These are phyloP conservation scores for Acanthosepion lycidas DNA, from an alignment of 2,888 invertebrate species.

Conservation along the genomic window DNA sequence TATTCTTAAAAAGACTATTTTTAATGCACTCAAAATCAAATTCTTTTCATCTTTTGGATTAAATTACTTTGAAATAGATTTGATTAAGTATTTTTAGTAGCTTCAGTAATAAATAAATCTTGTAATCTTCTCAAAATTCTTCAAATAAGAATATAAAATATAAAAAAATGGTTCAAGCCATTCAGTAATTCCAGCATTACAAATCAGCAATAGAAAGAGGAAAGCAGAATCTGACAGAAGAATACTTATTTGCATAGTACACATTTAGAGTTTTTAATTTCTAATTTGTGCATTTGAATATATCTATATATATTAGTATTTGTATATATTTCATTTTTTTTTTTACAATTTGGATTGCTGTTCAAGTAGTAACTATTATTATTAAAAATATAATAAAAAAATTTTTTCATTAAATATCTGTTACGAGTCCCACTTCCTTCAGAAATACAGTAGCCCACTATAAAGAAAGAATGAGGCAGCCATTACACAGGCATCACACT, in stretches of 20 bases:
- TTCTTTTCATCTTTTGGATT: not conserved
- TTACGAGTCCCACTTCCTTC: not conserved
- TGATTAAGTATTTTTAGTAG: not conserved
- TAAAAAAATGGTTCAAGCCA: not conserved
- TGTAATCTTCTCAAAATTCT: not conserved
- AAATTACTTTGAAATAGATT: not conserved
- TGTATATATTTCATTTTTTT: not conserved
- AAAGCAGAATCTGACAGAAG: not conserved
- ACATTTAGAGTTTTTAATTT: not conserved
- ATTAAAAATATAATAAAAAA: not conserved
- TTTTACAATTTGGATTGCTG: not conserved
- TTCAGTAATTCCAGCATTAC: not conserved
- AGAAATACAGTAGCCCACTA: not conserved
- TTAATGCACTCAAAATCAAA: not conserved
- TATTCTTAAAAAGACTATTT: not conserved
- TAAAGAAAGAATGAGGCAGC: not conserved
- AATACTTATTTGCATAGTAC: not conserved
- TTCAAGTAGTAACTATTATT: not conserved
- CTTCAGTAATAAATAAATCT: not conserved
- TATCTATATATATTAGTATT: not conserved
- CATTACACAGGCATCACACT: conserved; percentile 6
- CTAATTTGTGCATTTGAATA: not conserved
- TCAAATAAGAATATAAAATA: not conserved
- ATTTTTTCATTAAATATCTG: not conserved
- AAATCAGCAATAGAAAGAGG: not conserved